A percentile compares a stretch with the other conserved stretches of the same genome.
Conservation (phyloP, 2,797 vertebrate genomes). For the Menidia menidia region DNA sequence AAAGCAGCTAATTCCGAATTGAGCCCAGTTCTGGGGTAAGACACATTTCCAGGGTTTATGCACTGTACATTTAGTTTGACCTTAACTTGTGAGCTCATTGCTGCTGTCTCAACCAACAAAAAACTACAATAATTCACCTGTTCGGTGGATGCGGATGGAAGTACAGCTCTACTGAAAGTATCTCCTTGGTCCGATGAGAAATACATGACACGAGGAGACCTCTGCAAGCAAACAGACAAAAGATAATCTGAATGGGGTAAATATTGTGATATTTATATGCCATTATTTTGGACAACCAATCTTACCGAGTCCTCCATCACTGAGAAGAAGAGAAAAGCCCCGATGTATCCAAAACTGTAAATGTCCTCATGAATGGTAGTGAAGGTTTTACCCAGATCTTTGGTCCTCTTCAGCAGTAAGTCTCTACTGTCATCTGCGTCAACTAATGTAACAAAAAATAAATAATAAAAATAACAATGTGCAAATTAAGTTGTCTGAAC, state of each 20-base stretch:
- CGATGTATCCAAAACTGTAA: constrained; percentile 86
- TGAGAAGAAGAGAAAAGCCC: constrained; percentile 85
- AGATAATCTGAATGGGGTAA: background rate
- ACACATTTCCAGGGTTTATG: too few relatives aligned
- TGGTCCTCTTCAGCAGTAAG: constrained; percentile 79
- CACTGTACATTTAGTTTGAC: background rate
- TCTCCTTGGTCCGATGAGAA: constrained; percentile 85
- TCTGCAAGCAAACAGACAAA: constrained; percentile 56
- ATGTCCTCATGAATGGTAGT: constrained; percentile 79
- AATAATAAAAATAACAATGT: background rate
- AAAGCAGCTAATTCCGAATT: too few relatives aligned
- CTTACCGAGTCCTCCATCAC: constrained; percentile 83
- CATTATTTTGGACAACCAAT: background rate
- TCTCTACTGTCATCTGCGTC: constrained; percentile 80
- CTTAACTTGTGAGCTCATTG: background rate
- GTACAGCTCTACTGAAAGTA: constrained; percentile 80
- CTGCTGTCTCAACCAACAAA: background rate
- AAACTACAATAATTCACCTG: constrained; percentile 71
- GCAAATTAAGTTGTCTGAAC: background rate
- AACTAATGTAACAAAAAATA: constrained; percentile 52
- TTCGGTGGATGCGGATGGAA: constrained; percentile 84
- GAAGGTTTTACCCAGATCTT: constrained; percentile 82
- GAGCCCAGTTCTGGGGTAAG: too few relatives aligned
- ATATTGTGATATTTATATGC: background rate
- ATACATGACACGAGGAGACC: constrained; percentile 83